These are phyloP conservation scores for Murina feae DNA, from an alignment of 2,113 vertebrate genomes.

Conservation along the genomic window DNA sequence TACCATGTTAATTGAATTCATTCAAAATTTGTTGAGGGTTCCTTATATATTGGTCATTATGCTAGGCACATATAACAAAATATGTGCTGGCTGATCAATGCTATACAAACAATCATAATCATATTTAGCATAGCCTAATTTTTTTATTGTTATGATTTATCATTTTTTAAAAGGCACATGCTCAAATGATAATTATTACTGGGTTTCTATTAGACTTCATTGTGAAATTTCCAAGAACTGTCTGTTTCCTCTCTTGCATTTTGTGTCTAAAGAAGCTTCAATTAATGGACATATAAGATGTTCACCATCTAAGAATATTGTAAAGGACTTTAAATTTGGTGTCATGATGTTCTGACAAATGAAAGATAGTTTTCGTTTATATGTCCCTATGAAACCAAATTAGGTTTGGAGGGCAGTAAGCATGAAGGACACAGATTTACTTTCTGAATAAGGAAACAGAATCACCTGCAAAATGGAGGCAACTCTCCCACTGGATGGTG, in stretches of 20 bases:
- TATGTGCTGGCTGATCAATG: slow-evolving; percentile 11
- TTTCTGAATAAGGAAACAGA: not conserved
- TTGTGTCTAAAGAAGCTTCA: not conserved
- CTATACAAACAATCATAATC: slow-evolving; percentile 18
- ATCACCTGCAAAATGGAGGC: not conserved
- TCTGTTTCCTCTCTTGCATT: not conserved
- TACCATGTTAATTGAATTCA: slow-evolving; percentile 35
- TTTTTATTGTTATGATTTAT: slow-evolving; percentile 11
- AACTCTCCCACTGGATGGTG: not conserved
- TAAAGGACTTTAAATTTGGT: not conserved
- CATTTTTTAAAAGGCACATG: not conserved
- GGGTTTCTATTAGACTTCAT: not conserved
- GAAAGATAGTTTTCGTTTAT: not conserved
- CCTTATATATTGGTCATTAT: slow-evolving; percentile 17
- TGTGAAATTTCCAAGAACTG: not conserved
- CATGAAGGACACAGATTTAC: not conserved
- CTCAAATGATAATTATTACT: not conserved
- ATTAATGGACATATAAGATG: not conserved
- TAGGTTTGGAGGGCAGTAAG: not conserved
- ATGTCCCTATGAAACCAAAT: not conserved
- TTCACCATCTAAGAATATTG: not conserved
- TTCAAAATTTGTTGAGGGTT: slow-evolving; percentile 8
- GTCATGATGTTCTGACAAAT: not conserved
- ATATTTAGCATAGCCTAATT: not conserved
- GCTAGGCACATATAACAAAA: not conserved